Evolutionary conservation across 2,113 vertebrate species (phyloP), one percentile per base, ranked within the genome.

Genomic region (Ochotona princeps): DNA sequence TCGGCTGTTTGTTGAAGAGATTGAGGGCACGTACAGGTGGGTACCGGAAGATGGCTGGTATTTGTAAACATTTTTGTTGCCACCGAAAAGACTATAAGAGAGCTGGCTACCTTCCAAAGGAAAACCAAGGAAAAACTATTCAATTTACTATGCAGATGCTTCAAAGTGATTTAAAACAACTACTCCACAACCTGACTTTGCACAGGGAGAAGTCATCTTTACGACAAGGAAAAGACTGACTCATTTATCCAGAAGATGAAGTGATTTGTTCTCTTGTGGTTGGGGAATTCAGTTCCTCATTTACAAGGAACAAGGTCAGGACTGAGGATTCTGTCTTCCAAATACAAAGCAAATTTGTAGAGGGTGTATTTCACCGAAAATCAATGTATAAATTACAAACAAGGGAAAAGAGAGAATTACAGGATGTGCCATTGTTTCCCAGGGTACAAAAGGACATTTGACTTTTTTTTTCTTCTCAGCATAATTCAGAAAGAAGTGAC

Each of bases 231-330:
- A 93, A 74, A 38, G 84, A 84, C 89, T 70, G 93, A 74, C 87
- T 91, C 93, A 92, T 96, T 96, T 94, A 96, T 93, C 91, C 94
- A 91, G 84, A 95, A 95, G 94, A 95, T 94, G 79, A 95, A 96
- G 89, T 82, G 93, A 85, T 94, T 87, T 44, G 81, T 93, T 96
- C 90, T 91, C 75, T 54, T 32, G 26, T 61, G 81, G 89, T 78
- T 87, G 69, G 78, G 94, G 92, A 95, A 87, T 95, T 95, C 65
- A 15, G 93, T 96, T 92, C 81, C 92, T 95, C 95, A 94, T 94
- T 94, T 96, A 95, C 82, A 95, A 89, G 79, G 83, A 92, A 72
- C 94, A 96, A 96, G 93, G 95, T 97, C 93, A 94, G 84, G 95
- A 78, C 91, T 82, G 95, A 93, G 95, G 93, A 95, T 86, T 72